Evolutionary conservation across 2,888 invertebrate species (phyloP).

Genomic region (Hypolimnas misippus): DNA sequence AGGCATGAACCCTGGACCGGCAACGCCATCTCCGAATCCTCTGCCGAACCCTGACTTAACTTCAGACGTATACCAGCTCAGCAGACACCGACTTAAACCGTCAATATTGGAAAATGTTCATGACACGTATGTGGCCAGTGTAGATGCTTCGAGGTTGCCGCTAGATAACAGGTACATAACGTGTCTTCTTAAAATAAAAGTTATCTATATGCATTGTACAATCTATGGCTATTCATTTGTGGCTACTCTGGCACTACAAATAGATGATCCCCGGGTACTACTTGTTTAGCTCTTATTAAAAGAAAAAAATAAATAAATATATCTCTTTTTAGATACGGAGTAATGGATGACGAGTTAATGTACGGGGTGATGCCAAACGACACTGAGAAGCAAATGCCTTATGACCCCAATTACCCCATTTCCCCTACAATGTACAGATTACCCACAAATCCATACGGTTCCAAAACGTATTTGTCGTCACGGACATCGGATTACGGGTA

Average conservation of each 20-base stretch:
- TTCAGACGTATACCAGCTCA: slow-evolving; percentile 82
- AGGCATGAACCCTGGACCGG: slow-evolving; percentile 59
- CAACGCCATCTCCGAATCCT: slow-evolving; percentile 84
- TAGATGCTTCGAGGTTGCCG: slow-evolving; percentile 70
- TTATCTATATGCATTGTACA: neutral
- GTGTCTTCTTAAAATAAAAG: neutral
- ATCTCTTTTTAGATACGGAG: slow-evolving; percentile 71
- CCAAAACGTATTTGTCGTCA: slow-evolving; percentile 73
- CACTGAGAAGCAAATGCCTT: slow-evolving; percentile 74
- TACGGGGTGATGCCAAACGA: slow-evolving; percentile 73
- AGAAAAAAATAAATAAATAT: too few species aligned
- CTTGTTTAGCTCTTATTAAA: too few species aligned
- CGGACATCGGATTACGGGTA: slow-evolving; percentile 78
- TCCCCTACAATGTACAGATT: slow-evolving; percentile 78
- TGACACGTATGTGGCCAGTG: slow-evolving; percentile 81
- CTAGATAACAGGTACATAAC: slow-evolving; percentile 70
- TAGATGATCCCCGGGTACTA: too few species aligned
- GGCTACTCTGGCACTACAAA: too few species aligned
- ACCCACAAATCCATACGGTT: slow-evolving; percentile 78
- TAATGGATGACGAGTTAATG: slow-evolving; percentile 77
- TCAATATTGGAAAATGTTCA: slow-evolving; percentile 85
- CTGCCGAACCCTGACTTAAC: slow-evolving; percentile 92
- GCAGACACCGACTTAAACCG: slow-evolving; percentile 81
- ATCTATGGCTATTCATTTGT: too few species aligned
- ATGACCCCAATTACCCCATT: slow-evolving; percentile 79